Conservation (phyloP, 2,797 vertebrate species). For the Borostomias antarcticus region DNA sequence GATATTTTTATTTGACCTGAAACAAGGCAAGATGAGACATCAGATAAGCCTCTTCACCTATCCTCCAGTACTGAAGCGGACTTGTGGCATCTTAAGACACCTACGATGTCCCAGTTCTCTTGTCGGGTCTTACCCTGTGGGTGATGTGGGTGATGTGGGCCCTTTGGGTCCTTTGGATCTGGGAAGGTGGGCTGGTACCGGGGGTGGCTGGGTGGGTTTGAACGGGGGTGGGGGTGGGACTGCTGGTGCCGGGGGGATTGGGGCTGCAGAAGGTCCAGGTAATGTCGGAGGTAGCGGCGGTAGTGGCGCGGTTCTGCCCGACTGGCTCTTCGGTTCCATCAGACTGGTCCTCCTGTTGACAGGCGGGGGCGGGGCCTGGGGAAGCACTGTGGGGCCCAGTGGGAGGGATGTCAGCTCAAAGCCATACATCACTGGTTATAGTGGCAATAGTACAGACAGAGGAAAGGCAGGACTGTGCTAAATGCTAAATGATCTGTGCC, state of each 20-base stretch:
- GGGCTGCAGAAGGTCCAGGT: slow-evolving; percentile 30
- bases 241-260: slow-evolving; percentile 13
- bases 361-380: slow-evolving; percentile 65
- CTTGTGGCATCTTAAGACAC: too few species aligned
- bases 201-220: slow-evolving; percentile 66
- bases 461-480: slow-evolving; percentile 50
- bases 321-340: slow-evolving; percentile 73
- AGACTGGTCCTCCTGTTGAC: slow-evolving; percentile 74
- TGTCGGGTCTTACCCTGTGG: slow-evolving; percentile 69
- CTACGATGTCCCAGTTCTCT: too few species aligned
- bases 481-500: too few species aligned
- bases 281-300: slow-evolving; percentile 40
- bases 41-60: background rate
- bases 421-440: background rate
- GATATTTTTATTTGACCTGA: slow-evolving; percentile 70
- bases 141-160: slow-evolving; percentile 72
- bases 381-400: slow-evolving; percentile 59
- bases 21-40: too few species aligned
- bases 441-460: background rate
- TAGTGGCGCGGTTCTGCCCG: slow-evolving; percentile 65
- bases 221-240: slow-evolving; percentile 50
- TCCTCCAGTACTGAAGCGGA: too few species aligned
- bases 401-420: slow-evolving; percentile 37
- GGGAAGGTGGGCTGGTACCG: slow-evolving; percentile 77
- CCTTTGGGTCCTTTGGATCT: slow-evolving; percentile 67